A percentile compares a stretch with the other conserved stretches of the same genome.
These are phyloP conservation scores for Phyto melanocephala DNA, from an alignment of 2,888 invertebrate genomes.

Conservation along the genomic window DNA sequence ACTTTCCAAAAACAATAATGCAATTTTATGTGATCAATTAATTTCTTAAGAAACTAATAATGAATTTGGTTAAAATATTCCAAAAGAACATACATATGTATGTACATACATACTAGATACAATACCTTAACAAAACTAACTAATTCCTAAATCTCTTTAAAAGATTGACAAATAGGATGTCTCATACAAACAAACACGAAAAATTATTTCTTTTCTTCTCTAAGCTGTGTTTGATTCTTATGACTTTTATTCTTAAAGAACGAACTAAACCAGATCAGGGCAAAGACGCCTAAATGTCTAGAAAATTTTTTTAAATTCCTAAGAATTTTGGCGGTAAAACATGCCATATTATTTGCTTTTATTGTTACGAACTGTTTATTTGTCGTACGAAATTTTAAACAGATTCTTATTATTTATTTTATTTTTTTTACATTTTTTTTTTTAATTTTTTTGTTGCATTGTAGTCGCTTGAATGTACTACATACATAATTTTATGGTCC, in stretches of 20 bases:
- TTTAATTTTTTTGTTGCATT: background rate
- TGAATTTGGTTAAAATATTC: background rate
- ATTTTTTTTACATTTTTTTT: background rate
- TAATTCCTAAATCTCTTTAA: conserved; percentile 38
- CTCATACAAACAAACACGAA: background rate
- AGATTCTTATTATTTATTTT: conserved; percentile 32
- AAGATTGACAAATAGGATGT: conserved; percentile 35
- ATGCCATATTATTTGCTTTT: background rate
- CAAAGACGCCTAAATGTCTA: conserved; percentile 43
- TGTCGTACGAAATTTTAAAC: conserved; percentile 50
- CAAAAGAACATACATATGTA: background rate
- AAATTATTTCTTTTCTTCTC: conserved; percentile 7
- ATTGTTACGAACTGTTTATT: conserved; percentile 51
- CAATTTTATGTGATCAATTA: conserved; percentile 4
- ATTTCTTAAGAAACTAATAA: conserved; percentile 1
- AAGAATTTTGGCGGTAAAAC: conserved; percentile 60
- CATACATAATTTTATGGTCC: background rate
- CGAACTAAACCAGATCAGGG: background rate
- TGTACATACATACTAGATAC: no score
- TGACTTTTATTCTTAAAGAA: conserved; percentile 51
- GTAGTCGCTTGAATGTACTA: background rate
- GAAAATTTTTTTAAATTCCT: conserved; percentile 15
- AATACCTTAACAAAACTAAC: background rate
- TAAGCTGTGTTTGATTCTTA: conserved; percentile 58
- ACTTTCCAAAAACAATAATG: background rate